phyloP scores from a whole-genome alignment of 2,797 vertebrate genomes.

The Poliocrania exsul region DNA sequence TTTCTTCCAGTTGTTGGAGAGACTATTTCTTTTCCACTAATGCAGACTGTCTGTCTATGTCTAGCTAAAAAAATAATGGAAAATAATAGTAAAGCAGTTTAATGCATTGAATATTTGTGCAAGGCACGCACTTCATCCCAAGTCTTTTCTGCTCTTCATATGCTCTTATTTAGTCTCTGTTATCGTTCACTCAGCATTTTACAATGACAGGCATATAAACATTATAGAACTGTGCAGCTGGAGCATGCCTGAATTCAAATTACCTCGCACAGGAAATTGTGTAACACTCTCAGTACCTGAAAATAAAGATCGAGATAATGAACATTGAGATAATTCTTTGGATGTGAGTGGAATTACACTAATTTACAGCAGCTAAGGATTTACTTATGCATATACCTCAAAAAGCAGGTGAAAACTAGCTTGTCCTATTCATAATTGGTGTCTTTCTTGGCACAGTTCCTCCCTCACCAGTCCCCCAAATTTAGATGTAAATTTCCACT shows the following conservation, averaged over 20 bases:
- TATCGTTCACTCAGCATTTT: conserved; percentile 43
- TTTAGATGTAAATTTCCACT: not conserved
- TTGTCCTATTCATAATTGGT: not conserved
- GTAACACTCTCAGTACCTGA: not conserved
- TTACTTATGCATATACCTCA: not conserved
- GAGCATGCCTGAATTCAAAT: not conserved
- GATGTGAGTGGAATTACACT: conserved; percentile 2
- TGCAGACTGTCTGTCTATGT: not conserved
- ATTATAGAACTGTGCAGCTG: not conserved
- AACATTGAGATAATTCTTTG: not conserved
- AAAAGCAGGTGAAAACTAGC: not conserved
- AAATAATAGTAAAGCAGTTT: not conserved
- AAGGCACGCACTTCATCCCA: not conserved
- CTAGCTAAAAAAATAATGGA: conserved; percentile 2
- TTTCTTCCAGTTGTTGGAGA: not conserved
- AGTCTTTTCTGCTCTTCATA: not conserved
- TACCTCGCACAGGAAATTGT: conserved; percentile 4
- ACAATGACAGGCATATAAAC: not conserved
- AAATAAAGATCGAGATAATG: conserved; percentile 39
- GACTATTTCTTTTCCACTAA: not conserved
- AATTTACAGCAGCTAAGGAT: conserved; percentile 23
- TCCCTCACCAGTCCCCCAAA: not conserved
- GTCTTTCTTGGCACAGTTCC: not conserved
- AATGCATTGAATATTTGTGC: not conserved
- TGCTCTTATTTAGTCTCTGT: not conserved